Conservation (phyloP, 92 coral and sea anemone species). For the Umimayanthus kanabou region DNA sequence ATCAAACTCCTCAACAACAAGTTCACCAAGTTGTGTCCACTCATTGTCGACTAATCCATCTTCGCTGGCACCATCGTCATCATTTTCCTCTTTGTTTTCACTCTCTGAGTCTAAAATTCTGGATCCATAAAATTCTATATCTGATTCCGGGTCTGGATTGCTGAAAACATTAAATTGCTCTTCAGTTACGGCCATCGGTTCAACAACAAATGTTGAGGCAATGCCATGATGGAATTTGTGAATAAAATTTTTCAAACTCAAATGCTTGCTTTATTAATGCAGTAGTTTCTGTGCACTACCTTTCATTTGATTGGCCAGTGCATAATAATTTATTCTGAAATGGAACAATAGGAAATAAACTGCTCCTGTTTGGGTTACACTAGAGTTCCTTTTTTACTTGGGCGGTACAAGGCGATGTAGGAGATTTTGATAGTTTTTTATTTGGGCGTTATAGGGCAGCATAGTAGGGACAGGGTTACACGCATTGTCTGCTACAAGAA, state of each 20-base stretch:
- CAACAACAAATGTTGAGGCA: neutral
- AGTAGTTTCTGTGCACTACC: conserved; percentile 18
- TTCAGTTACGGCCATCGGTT: neutral
- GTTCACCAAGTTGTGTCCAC: neutral
- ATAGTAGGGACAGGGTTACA: conserved; percentile 18
- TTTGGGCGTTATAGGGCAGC: neutral
- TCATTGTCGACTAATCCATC: neutral
- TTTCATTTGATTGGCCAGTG: conserved; percentile 35
- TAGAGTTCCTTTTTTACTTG: neutral
- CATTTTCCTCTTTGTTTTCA: neutral
- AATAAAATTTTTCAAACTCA: conserved; percentile 29
- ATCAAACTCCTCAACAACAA: conserved; percentile 23
- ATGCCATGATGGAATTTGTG: conserved; percentile 18
- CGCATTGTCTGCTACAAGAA: too few relatives aligned
- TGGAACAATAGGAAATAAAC: neutral
- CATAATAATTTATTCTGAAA: conserved; percentile 12
- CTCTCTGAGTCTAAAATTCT: neutral
- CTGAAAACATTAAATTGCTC: conserved; percentile 9
- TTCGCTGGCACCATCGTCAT: neutral
- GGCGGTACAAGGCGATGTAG: conserved; percentile 20
- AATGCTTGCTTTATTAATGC: conserved; percentile 11
- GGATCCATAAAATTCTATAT: too few relatives aligned
- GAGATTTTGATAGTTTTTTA: neutral
- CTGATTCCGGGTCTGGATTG: neutral
- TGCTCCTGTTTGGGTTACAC: conserved; percentile 2